phyloP scores from a whole-genome alignment of 2,113 vertebrate species.

The Gyps fulvus region DNA sequence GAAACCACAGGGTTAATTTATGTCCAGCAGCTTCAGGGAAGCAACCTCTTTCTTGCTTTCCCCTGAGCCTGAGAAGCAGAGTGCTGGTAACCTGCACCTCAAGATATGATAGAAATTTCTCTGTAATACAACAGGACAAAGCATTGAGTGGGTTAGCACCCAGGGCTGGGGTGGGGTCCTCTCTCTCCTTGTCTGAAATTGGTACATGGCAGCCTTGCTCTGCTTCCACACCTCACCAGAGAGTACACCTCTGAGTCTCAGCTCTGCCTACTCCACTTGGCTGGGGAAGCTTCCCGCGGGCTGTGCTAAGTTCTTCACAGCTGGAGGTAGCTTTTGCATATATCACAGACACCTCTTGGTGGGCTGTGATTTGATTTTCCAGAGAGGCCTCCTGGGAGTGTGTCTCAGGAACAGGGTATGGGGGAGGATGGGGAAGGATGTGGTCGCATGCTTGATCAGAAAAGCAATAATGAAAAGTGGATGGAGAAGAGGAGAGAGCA shows the following conservation, averaged over 20 bases:
- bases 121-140: not conserved
- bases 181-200: not conserved
- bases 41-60: not conserved
- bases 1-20: not conserved
- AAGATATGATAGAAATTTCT: not conserved
- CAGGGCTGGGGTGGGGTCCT: fast-evolving
- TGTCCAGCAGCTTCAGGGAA: not conserved
- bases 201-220: not conserved
- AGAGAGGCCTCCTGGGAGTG: slow-evolving; percentile 13
- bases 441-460: slow-evolving; percentile 62
- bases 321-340: slow-evolving; percentile 21
- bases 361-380: slow-evolving; percentile 48
- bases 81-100: not conserved
- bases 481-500: slow-evolving; percentile 57
- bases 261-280: not conserved
- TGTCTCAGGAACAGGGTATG: slow-evolving; percentile 22
- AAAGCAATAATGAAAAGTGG: slow-evolving; percentile 68
- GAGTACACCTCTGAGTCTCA: not conserved
- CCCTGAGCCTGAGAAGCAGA: not conserved
- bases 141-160: not conserved
- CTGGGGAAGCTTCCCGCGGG: not conserved
- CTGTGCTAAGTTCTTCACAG: not conserved
- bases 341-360: slow-evolving; percentile 34
- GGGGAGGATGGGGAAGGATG: slow-evolving; percentile 57
- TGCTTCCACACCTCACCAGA: not conserved